Percentiles rank a stretch among this genome's conserved stretches.
Evolutionary conservation across 2,888 invertebrate genomes (phyloP).

Genomic region (Scaptomyza reducta): DNA sequence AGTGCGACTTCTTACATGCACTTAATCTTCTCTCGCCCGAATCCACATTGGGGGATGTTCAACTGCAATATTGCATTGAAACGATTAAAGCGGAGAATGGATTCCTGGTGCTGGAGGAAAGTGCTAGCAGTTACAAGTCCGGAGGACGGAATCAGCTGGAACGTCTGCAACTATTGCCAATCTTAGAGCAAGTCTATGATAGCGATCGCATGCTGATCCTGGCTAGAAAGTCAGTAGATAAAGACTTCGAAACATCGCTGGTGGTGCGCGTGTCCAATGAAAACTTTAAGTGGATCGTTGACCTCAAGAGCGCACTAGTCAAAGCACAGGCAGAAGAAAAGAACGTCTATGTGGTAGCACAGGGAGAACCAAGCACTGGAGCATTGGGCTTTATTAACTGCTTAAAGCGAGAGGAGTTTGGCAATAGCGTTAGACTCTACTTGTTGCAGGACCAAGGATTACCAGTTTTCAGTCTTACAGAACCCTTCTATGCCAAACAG

Average conservation of each 20-base stretch:
- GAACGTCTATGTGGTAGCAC: conserved; percentile 88
- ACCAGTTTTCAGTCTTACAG: conserved; percentile 86
- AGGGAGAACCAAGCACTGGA: conserved; percentile 89
- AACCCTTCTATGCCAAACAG: conserved; percentile 87
- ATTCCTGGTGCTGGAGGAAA: conserved; percentile 90
- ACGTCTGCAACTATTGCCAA: conserved; percentile 85
- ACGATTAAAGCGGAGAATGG: conserved; percentile 89
- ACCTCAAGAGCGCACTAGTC: conserved; percentile 90
- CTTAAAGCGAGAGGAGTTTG: conserved; percentile 93
- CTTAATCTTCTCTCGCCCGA: conserved; percentile 86
- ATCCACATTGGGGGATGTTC: conserved; percentile 84
- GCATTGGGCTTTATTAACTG: conserved; percentile 95
- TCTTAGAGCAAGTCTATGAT: conserved; percentile 87
- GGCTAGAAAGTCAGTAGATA: conserved; percentile 84
- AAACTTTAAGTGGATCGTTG: conserved; percentile 91
- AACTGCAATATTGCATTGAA: conserved; percentile 86
- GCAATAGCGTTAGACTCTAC: conserved; percentile 89
- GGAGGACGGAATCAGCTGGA: conserved; percentile 82
- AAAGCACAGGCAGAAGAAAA: conserved; percentile 86
- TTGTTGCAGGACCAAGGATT: conserved; percentile 88
- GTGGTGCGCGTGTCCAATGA: conserved; percentile 88
- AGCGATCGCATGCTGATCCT: conserved; percentile 88
- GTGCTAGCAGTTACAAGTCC: conserved; percentile 83
- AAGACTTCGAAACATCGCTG: conserved; percentile 77
- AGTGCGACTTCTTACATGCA: conserved; percentile 89